phyloP scores from a whole-genome alignment of 2,113 vertebrate species.

The Labeo rohita region DNA sequence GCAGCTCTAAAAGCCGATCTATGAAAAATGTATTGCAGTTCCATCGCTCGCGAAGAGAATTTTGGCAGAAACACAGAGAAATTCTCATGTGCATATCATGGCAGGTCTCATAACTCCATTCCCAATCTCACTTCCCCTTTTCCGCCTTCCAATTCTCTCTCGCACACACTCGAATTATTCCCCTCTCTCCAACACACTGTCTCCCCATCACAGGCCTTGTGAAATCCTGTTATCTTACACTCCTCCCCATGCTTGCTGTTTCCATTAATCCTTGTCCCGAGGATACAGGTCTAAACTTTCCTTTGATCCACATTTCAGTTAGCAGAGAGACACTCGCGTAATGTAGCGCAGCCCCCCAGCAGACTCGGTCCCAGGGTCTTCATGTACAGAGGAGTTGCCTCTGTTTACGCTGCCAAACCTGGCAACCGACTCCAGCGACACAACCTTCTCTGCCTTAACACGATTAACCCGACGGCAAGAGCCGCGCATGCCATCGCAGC shows the following conservation, averaged over 20 bases:
- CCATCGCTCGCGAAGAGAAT: background rate
- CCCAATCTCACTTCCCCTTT: slow-evolving; percentile 7
- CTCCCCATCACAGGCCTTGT: slow-evolving; percentile 32
- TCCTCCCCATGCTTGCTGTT: slow-evolving; percentile 64
- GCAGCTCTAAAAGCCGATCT: background rate
- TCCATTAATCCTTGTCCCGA: slow-evolving; percentile 77
- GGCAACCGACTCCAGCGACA: background rate
- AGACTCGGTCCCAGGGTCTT: slow-evolving; percentile 14
- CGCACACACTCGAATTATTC: slow-evolving; percentile 4
- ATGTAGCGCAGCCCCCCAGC: slow-evolving; percentile 32
- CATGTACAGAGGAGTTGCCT: background rate
- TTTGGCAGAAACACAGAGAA: slow-evolving; percentile 32
- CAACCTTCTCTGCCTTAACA: slow-evolving; percentile 34
- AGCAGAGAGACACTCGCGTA: slow-evolving; percentile 69
- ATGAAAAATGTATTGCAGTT: slow-evolving; percentile 5
- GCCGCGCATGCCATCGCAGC: background rate
- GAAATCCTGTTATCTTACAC: slow-evolving; percentile 56
- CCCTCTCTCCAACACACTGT: slow-evolving; percentile 2
- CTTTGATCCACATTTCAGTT: slow-evolving; percentile 86
- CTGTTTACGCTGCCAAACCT: slow-evolving; percentile 21
- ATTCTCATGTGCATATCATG: slow-evolving; percentile 23
- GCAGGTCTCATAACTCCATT: slow-evolving; percentile 8
- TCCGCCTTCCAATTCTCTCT: slow-evolving; percentile 15
- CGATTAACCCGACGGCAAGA: slow-evolving; percentile 28
- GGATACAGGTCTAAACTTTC: slow-evolving; percentile 80